Percentiles rank a stretch among this genome's conserved stretches.
phyloP scores from a whole-genome alignment of 2,113 vertebrate species.

The Sturnus vulgaris region DNA sequence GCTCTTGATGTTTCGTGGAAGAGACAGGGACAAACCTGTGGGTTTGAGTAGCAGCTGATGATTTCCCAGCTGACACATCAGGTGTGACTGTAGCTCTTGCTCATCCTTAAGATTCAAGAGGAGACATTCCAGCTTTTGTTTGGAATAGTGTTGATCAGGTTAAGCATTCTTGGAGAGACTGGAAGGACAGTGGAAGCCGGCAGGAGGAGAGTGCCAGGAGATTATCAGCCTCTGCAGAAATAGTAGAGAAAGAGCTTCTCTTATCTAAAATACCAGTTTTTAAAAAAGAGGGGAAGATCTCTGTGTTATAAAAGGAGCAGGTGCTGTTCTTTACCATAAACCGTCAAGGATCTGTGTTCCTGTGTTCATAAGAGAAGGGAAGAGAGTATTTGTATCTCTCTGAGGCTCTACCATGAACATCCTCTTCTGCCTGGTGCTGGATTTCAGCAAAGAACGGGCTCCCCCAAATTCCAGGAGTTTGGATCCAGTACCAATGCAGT shows the following conservation, averaged over 20 bases:
- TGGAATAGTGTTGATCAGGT: background rate
- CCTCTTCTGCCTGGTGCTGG: background rate
- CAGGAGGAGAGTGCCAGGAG: background rate
- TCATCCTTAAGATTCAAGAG: background rate
- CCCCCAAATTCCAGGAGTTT: fast-evolving
- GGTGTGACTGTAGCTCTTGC: background rate
- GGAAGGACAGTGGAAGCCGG: background rate
- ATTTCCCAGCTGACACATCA: background rate
- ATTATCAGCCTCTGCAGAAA: background rate
- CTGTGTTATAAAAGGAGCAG: background rate
- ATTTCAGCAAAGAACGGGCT: background rate
- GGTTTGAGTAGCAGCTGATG: background rate
- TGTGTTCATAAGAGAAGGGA: background rate
- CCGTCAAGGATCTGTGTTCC: background rate
- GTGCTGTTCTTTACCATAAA: background rate
- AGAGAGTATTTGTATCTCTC: background rate
- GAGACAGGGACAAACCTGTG: background rate
- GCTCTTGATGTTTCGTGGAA: background rate
- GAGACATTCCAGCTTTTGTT: background rate
- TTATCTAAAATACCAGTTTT: background rate
- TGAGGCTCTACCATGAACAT: background rate
- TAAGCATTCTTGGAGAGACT: background rate
- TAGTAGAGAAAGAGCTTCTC: background rate
- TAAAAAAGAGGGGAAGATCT: fast-evolving
- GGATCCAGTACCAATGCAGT: background rate